phyloP scores from a whole-genome alignment of 1,140 invertebrate species.

The Battus philenor region DNA sequence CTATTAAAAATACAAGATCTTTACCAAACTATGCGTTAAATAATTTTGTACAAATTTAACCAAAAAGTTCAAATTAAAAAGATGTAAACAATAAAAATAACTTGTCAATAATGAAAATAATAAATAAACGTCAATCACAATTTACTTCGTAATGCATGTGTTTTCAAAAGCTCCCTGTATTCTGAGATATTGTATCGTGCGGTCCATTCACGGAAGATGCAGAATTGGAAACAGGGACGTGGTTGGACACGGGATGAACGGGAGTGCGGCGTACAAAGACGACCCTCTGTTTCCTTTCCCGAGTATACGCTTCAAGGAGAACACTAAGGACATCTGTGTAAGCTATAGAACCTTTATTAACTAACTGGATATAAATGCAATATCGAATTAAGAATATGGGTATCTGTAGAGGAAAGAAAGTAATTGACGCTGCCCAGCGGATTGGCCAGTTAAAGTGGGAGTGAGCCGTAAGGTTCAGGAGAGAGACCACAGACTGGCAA shows the following conservation, averaged over 20 bases:
- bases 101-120: neutral
- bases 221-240: slow-evolving; percentile 91
- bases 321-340: slow-evolving; percentile 77
- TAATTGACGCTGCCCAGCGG: too few species aligned
- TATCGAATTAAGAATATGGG: too few species aligned
- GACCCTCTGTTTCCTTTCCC: slow-evolving; percentile 88
- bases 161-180: neutral
- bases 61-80: too few species aligned
- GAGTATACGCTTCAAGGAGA: slow-evolving; percentile 89
- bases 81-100: neutral
- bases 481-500: too few species aligned
- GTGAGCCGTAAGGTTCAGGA: too few species aligned
- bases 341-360: too few species aligned
- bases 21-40: too few species aligned
- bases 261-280: slow-evolving; percentile 87
- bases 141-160: neutral
- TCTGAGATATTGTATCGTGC: slow-evolving; percentile 3
- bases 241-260: slow-evolving; percentile 92
- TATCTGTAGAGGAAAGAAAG: too few species aligned
- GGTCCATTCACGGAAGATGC: slow-evolving; percentile 32
- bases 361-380: too few species aligned
- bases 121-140: slow-evolving; percentile 4
- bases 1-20: too few species aligned
- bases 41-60: too few species aligned
- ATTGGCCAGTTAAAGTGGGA: too few species aligned